A percentile compares a stretch with the other conserved stretches of the same genome.
phyloP scores from a whole-genome alignment of 1,140 invertebrate genomes.

The fruit fly (Drosophila melanogaster) region Release_6_plus_ISO1_MT NC_004354.4:4399501-4400000 shows the following conservation, averaged over 20 bases:
- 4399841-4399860: slow-evolving; percentile 50
- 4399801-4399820: slow-evolving; percentile 39
- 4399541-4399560: too few species aligned
- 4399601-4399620: background rate
- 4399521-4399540: too few species aligned
- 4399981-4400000: background rate
- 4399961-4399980: background rate
- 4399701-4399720: too few species aligned
- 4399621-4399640: background rate
- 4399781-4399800: slow-evolving; percentile 11
- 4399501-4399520: too few species aligned
- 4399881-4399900: slow-evolving; percentile 64
- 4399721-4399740: background rate
- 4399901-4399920: slow-evolving; percentile 79
- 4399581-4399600: background rate
- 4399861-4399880: slow-evolving; percentile 36
- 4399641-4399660: background rate
- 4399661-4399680: background rate
- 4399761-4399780: slow-evolving; percentile 39
- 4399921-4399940: slow-evolving; percentile 66
- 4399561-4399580: too few species aligned
- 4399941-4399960: slow-evolving; percentile 7
- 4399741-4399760: slow-evolving; percentile 13
- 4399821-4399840: slow-evolving; percentile 48
- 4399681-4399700: background rate